These are phyloP conservation scores for Zaprionus vittiger DNA, from an alignment of 1,140 invertebrate species.

Conservation along the genomic window DNA sequence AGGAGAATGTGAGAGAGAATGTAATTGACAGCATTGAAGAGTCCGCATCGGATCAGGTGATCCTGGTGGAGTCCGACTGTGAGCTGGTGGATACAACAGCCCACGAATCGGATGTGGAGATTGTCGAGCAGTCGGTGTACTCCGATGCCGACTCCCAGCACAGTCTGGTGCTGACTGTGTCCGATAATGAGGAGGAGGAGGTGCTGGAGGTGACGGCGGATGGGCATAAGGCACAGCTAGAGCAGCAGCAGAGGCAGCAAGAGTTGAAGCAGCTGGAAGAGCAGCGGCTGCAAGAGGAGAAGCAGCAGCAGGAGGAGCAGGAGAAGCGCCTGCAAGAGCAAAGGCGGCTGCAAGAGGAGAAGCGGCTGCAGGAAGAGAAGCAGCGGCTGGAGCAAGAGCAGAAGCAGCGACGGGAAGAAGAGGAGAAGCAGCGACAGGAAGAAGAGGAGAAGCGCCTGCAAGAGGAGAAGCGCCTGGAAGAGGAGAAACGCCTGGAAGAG, in stretches of 20 bases:
- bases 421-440: background rate
- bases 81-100: background rate
- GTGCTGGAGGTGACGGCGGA: background rate
- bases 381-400: background rate
- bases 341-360: background rate
- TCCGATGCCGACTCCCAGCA: constrained; percentile 28
- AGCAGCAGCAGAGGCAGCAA: background rate
- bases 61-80: background rate
- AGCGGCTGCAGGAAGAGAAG: background rate
- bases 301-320: background rate
- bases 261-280: background rate
- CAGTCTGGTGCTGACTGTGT: constrained; percentile 31
- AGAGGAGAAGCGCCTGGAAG: background rate
- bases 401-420: background rate
- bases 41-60: background rate
- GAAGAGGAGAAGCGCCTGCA: background rate
- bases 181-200: constrained; percentile 29
- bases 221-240: too few species aligned
- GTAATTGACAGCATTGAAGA: background rate
- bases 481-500: background rate
- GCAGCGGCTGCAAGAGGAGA: background rate
- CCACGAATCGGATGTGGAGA: background rate
- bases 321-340: background rate
- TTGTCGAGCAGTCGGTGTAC: background rate
- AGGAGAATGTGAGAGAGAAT: background rate